These are phyloP conservation scores for Apocheima hispidaria DNA, from an alignment of 2,888 invertebrate species.

Conservation along the genomic window DNA sequence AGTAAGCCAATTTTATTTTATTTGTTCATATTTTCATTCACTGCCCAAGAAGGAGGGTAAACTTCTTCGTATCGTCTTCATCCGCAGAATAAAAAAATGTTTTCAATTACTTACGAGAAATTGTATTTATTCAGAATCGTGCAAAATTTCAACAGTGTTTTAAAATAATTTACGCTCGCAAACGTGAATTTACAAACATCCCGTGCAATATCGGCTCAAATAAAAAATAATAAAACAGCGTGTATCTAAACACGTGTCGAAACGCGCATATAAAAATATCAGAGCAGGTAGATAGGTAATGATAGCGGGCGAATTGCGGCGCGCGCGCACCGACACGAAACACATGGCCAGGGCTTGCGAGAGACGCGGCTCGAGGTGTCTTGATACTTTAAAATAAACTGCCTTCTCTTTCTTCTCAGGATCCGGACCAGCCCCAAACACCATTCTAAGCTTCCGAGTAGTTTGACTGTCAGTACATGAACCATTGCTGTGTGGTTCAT, in stretches of 20 bases:
- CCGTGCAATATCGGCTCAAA: constrained; percentile 43
- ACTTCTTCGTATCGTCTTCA: not conserved
- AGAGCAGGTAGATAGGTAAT: constrained; percentile 69
- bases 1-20: too few relatives aligned
- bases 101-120: not conserved
- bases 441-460: too few relatives aligned
- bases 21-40: too few relatives aligned
- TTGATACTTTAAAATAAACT: constrained; percentile 57
- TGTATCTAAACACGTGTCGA: constrained; percentile 52
- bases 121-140: not conserved
- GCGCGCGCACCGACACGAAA: constrained; percentile 71
- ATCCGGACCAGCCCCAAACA: too few relatives aligned
- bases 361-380: constrained; percentile 31
- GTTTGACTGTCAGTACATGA: too few relatives aligned
- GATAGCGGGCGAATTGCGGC: constrained; percentile 75
- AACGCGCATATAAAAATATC: constrained; percentile 75
- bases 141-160: not conserved
- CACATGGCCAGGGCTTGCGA: constrained; percentile 73
- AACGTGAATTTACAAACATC: constrained; percentile 34
- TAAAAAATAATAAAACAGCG: constrained; percentile 44
- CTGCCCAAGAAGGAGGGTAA: too few relatives aligned
- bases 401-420: not conserved
- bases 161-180: constrained; percentile 13
- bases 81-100: not conserved
- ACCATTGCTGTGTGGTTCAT: too few relatives aligned